Percentiles rank a stretch among this genome's conserved stretches.
These are phyloP conservation scores for Perithous albicinctus DNA, from an alignment of 2,888 invertebrate genomes.

Conservation along the genomic window DNA sequence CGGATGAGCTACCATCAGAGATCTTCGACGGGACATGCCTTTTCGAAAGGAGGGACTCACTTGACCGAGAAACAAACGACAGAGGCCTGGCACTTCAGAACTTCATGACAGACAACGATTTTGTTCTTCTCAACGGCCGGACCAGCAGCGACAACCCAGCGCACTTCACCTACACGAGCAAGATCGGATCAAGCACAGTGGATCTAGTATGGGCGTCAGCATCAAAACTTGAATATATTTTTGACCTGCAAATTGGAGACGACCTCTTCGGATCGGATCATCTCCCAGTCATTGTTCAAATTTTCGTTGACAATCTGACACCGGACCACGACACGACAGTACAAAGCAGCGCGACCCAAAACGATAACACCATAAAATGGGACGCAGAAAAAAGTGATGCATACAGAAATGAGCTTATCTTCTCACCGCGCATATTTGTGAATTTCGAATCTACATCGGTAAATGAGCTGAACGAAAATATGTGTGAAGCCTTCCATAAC, in stretches of 20 bases:
- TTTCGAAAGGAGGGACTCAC: background rate
- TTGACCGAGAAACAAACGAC: background rate
- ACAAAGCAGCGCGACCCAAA: background rate
- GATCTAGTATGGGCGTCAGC: background rate
- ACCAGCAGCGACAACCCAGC: background rate
- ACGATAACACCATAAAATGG: background rate
- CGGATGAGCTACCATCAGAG: background rate
- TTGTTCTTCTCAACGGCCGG: background rate
- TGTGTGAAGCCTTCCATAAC: background rate
- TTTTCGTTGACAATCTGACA: background rate
- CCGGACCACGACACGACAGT: background rate
- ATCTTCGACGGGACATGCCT: conserved; percentile 1
- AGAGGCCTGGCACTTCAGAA: background rate
- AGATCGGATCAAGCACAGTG: background rate
- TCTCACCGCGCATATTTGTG: background rate
- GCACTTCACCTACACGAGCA: background rate
- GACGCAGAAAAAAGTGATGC: background rate
- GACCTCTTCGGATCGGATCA: conserved; percentile 9
- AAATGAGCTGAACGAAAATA: conserved; percentile 4
- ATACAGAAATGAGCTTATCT: background rate
- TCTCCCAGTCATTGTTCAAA: background rate
- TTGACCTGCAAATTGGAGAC: background rate
- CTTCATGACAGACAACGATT: background rate
- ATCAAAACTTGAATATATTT: background rate
- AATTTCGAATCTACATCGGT: background rate